Percentiles rank a stretch among this genome's conserved stretches.
These are phyloP conservation scores for Eidolon helvum DNA, from an alignment of 2,113 vertebrate genomes.

Conservation along the genomic window DNA sequence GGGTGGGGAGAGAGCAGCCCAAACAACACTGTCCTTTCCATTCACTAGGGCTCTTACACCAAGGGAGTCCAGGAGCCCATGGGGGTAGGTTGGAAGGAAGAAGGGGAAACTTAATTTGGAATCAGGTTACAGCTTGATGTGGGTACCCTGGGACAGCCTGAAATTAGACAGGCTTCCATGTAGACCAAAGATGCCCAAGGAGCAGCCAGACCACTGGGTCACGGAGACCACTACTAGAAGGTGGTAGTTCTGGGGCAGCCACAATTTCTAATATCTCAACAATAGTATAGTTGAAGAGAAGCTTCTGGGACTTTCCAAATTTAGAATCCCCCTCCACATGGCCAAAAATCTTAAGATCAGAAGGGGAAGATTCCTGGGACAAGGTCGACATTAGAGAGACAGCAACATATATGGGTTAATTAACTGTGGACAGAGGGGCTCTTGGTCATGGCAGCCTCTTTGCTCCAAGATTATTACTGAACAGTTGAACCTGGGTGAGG, in stretches of 20 bases:
- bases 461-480: neutral
- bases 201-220: neutral
- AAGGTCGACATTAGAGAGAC: neutral
- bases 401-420: neutral
- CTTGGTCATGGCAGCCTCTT: neutral
- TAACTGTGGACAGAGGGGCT: neutral
- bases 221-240: neutral
- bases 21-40: neutral
- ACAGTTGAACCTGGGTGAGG: neutral
- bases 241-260: neutral
- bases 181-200: neutral
- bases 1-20: too few species aligned
- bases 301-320: neutral
- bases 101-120: neutral
- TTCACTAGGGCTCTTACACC: neutral
- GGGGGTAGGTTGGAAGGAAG: neutral
- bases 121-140: neutral
- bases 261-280: neutral
- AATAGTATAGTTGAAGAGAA: neutral
- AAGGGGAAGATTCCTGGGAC: neutral
- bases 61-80: neutral
- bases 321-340: neutral
- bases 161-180: neutral
- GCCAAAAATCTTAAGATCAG: neutral
- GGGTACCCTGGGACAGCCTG: too few species aligned